Evolutionary conservation across 2,888 invertebrate genomes (phyloP), one percentile per base, ranked within the genome.

Genomic region (Nephrotoma guestfalica): DNA sequence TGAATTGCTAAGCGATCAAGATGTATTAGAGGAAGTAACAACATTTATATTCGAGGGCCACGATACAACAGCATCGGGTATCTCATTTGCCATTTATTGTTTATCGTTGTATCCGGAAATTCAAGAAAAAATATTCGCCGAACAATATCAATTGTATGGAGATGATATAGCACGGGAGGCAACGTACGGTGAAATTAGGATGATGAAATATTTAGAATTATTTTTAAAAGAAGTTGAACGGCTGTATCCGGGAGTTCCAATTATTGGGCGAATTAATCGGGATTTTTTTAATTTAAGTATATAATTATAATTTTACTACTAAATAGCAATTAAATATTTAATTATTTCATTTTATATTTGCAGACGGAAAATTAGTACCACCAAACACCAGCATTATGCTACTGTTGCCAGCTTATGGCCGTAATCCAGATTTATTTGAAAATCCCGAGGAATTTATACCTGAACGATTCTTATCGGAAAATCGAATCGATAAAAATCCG

Each of bases 31-130:
- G 86, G 91, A 91, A 87, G 91, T 91, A 0, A 90, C 91, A 4
- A 91, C 91, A 2, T 91, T 91, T 87, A 90, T 91, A 89, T 91
- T 90, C 88, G 91, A 89, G 93, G 93, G 93, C 0, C 93, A 93
- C 87, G 93, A 94, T 88, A 94, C 94, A 0, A 94, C 93, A 0
- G 93, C 93, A 0, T 93, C 94, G 0, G 94, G 93, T 0, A 91
- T 94, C 9, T 90, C 91, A 0, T 94, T 93, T 89, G 89, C 92
- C 0, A 89, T 93, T 0, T 92, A 91, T 88, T 90, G 93, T 87
- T 90, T 94, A 0, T 93, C 94, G 0, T 91, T 92, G 86, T 90
- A 93, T 88, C 91, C 92, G 4, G 91, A 92, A 41, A 89, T 93
- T 0, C 94, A 94, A 89, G 92, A 92, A 86, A 93, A 93, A 89